These are phyloP conservation scores for Apodemus sylvaticus DNA, from an alignment of 2,113 vertebrate genomes.

Conservation along the genomic window DNA sequence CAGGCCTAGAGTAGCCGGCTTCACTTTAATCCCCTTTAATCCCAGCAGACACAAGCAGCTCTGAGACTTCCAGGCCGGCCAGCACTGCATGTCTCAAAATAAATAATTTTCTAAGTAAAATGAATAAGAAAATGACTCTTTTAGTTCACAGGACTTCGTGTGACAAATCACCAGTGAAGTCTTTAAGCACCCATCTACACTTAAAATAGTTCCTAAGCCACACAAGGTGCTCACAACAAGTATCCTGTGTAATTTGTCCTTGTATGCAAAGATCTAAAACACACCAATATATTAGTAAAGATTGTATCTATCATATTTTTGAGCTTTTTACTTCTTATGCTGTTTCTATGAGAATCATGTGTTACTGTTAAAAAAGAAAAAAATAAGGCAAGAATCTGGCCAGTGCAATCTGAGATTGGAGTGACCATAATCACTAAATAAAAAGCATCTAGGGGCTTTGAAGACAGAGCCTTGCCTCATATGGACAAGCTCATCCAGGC, in stretches of 20 bases:
- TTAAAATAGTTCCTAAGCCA: background rate
- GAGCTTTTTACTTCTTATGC: background rate
- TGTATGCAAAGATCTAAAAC: background rate
- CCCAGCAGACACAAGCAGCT: background rate
- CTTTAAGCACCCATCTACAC: background rate
- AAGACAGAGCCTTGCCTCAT: background rate
- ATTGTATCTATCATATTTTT: background rate
- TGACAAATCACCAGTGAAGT: background rate
- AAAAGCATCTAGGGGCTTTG: background rate
- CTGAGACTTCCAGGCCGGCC: background rate
- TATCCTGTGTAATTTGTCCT: background rate
- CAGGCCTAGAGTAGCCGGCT: background rate
- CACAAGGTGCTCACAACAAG: background rate
- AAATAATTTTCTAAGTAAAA: slow-evolving; percentile 17
- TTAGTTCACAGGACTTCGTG: background rate
- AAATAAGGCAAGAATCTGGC: background rate
- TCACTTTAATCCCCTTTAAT: background rate
- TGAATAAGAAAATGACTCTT: background rate
- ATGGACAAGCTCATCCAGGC: background rate
- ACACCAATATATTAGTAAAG: background rate
- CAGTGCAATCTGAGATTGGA: background rate
- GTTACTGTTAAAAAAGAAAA: background rate
- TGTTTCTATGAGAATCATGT: background rate
- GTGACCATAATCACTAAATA: background rate
- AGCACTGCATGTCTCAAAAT: background rate